These are phyloP conservation scores for Macrobrachium rosenbergii DNA, from an alignment of 1,140 invertebrate genomes.

Conservation along the genomic window DNA sequence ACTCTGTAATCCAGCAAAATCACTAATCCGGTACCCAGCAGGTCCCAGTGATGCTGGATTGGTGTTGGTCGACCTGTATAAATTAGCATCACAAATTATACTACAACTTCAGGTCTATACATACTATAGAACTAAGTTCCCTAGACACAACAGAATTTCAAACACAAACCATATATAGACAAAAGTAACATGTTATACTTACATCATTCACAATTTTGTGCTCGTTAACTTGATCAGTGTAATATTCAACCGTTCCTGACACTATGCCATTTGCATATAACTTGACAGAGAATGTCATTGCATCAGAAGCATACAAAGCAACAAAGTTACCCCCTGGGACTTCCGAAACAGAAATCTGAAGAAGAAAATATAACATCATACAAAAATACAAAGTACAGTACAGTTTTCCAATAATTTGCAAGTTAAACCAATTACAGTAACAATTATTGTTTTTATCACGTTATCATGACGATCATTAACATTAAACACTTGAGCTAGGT, in stretches of 20 bases:
- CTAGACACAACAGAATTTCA: background rate
- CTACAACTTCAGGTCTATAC: too few species aligned
- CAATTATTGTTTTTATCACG: background rate
- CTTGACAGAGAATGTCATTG: conserved; percentile 45
- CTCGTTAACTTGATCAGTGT: conserved; percentile 50
- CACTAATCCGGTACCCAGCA: too few species aligned
- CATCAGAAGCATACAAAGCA: conserved; percentile 77
- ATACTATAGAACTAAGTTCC: background rate
- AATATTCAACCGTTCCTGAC: conserved; percentile 44
- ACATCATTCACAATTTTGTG: conserved; percentile 59
- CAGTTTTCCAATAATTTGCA: background rate
- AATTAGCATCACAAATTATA: too few species aligned
- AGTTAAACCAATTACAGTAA: background rate
- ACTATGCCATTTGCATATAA: conserved; percentile 50
- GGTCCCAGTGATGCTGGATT: too few species aligned
- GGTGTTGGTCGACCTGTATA: too few species aligned
- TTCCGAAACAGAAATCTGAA: conserved; percentile 79
- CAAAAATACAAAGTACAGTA: background rate
- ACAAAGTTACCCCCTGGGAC: conserved; percentile 78
- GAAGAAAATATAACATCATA: conserved; percentile 26
- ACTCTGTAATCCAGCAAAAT: too few species aligned
- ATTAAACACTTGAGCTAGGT: too few species aligned
- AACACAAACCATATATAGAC: background rate
- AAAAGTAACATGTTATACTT: conserved; percentile 23
- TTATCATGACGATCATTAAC: too few species aligned